Base-by-base conservation (phyloP, 2,888 invertebrate species). In the Pseudeuparius sepicola region DNA sequence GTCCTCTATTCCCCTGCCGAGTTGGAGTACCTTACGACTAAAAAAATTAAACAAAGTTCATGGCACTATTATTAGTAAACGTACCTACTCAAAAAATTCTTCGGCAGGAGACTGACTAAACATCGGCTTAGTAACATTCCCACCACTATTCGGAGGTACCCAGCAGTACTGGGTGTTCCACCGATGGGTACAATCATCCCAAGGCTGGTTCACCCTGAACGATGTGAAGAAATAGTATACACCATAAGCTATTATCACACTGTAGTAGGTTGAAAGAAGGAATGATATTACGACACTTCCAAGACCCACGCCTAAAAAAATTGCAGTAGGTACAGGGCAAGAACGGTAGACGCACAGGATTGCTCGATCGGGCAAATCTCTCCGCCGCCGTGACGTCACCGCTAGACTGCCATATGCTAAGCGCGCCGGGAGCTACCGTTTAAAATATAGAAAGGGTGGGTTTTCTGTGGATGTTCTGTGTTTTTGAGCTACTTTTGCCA, bases 221-320 rank as follows among this genome's bases (percentile, higher is more conserved):
- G 90, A 85, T 40, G 88, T 83, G 62, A 88, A 87, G 63, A 93
- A 83, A 64, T 92, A 93, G 63, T 87, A 92, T 53, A 92, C 81
- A 34, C 88, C 81, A 74, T 93, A 93, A 41, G 88, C 86, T 63
- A 93, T 90, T 61, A 94, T 87, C 48, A 93, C 88, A 62, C 89
- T 90, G 64, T 93, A 93, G 64, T 93, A 93, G 33, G 92, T 89
- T 48, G 90, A 88, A 78, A 94, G 84, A 57, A 92, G 68, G 66
- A 93, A 90, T 47, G 93, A 92, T 61, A 93, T 86, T 59, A 92
- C 80, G 44, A 93, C 90, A 60, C 89, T 90, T 40, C 90, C 89
- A 50, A 94, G 69, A 39, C 93, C 94, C 47, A 89, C 86, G 54
- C 93, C 92, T 92, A 65, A n/a, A 66, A 67, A 34, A 44, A 24